Evolutionary conservation across 2,888 invertebrate species (phyloP), one percentile per base, ranked within the genome.

Genomic region (Dynastes tityus): DNA sequence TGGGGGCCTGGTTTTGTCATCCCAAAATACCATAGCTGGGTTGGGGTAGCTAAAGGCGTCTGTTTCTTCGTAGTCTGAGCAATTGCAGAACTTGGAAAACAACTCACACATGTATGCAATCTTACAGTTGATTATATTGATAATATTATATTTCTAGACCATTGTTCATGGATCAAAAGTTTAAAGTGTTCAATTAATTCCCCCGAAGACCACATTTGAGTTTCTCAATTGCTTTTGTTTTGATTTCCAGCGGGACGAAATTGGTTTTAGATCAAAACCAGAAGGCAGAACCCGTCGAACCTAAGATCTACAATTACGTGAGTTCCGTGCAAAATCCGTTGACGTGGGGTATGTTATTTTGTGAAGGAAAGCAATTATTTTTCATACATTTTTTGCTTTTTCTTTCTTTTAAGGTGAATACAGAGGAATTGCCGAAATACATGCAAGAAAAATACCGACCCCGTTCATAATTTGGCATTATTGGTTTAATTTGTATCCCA

Each of bases 221-320:
- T 22, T 22, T 55, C 2, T 13, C n/a, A 55, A 55, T 6, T 16
- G 6, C 6, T 55, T n/a, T 22, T 5, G 6, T 55, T 13, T 22
- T 13, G 3, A 55, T 55, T 55, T 71, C 4, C 55, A 71, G 71
- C 27, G 29, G 37, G 1, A 45, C 6, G 9, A 6, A 45, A 45
- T 49, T 49, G 13, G 16, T 4, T 32, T 65, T 16, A n/a, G 16
- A 16, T n/a, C 9, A 32, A 37, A 76, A 75, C 29, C n/a, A 58
- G 6, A 45, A 27, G 45, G 27, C 32, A 22, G 37, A 45, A 61
- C n/a, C 82, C 83, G 5, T 86, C 85, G 89, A 90, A 51, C 89
- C 91, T 67, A 93, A 95, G 0, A 93, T 98, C 81, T 97, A 96
- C 90, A 97, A 98, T 89, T 96, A 93, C 88, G 95, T 96, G 0